These are phyloP conservation scores for Pituophis catenifer DNA, from an alignment of 2,113 vertebrate genomes.

Conservation along the genomic window DNA sequence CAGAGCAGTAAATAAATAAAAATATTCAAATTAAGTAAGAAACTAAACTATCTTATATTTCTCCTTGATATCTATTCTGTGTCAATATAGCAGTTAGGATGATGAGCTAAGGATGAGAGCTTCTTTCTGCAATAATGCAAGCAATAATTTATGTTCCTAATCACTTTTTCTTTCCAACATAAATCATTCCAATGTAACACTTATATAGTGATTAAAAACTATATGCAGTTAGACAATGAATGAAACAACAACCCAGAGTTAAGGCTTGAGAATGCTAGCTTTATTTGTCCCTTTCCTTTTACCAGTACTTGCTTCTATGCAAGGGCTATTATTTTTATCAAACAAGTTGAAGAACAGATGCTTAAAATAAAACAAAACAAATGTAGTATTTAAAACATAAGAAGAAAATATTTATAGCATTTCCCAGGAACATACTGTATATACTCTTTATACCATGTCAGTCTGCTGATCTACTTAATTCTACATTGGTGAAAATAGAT, in stretches of 20 bases:
- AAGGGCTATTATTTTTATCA: neutral
- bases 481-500: neutral
- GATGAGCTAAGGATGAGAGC: neutral
- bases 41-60: neutral
- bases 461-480: neutral
- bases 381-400: neutral
- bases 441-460: neutral
- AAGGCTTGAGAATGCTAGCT: neutral
- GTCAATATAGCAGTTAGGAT: neutral
- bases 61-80: neutral
- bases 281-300: neutral
- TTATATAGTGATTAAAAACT: neutral
- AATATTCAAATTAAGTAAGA: neutral
- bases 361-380: neutral
- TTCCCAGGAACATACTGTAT: neutral
- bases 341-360: neutral
- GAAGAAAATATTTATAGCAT: neutral
- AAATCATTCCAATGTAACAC: neutral
- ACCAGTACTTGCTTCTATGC: neutral
- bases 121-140: neutral
- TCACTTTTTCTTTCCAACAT: neutral
- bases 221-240: neutral
- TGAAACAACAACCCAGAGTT: neutral
- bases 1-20: neutral
- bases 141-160: neutral